Evolutionary conservation across 1,140 invertebrate species (phyloP).

Genomic region (Drepana arcuata): DNA sequence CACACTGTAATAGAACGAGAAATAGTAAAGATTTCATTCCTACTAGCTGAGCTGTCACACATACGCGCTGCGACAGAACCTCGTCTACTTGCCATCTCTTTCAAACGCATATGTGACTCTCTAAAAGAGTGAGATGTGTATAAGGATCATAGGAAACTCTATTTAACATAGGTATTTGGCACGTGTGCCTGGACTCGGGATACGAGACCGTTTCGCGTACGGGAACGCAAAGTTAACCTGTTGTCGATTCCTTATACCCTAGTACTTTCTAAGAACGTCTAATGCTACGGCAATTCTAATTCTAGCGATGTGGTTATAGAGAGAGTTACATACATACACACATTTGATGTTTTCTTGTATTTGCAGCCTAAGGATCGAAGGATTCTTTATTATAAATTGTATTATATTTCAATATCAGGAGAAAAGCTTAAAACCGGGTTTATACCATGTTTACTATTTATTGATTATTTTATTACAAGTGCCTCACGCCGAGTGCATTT

Average conservation of each 20-base stretch:
- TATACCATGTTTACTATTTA: too few species aligned
- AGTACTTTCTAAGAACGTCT: conserved; percentile 65
- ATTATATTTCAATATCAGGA: background rate
- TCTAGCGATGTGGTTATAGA: background rate
- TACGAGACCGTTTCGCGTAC: conserved; percentile 43
- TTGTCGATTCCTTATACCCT: conserved; percentile 41
- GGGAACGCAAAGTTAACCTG: conserved; percentile 38
- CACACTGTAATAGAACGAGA: background rate
- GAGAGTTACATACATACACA: background rate
- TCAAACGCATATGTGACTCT: conserved; percentile 9
- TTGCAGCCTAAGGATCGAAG: background rate
- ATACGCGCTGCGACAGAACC: conserved; percentile 17
- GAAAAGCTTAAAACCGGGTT: background rate
- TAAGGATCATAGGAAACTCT: conserved; percentile 51
- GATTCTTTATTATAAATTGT: background rate
- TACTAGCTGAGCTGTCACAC: conserved; percentile 3
- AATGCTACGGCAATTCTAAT: conserved; percentile 50
- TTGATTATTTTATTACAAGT: too few species aligned
- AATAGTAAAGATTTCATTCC: background rate
- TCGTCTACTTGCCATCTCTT: conserved; percentile 15
- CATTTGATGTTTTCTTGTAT: background rate
- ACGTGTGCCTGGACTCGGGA: conserved; percentile 41
- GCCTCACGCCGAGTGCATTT: too few species aligned
- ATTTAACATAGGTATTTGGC: too few species aligned
- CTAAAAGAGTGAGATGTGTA: conserved; percentile 23